A percentile compares a stretch with the other conserved stretches of the same genome.
phyloP scores from a whole-genome alignment of 2,797 vertebrate species.

The Characodon lateralis region DNA sequence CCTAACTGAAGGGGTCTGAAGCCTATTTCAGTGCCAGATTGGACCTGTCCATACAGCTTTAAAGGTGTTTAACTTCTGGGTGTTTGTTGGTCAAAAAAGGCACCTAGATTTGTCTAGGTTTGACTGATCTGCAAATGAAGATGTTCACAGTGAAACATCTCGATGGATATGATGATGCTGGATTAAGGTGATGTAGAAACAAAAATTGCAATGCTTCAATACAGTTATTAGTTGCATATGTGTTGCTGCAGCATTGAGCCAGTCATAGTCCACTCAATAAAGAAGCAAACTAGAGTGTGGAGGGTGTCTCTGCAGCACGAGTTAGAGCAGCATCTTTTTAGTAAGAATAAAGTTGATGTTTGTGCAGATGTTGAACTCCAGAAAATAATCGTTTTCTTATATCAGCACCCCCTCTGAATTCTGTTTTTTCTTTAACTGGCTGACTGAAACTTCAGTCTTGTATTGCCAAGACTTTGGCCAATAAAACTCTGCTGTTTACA shows the following conservation, averaged over 20 bases:
- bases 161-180: not conserved
- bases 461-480: not conserved
- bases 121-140: not conserved
- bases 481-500: not conserved
- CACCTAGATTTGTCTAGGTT: not conserved
- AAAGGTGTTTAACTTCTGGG: not conserved
- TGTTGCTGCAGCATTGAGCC: not conserved
- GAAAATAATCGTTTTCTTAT: too few species aligned
- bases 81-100: not conserved
- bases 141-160: not conserved
- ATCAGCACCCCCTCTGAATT: not conserved
- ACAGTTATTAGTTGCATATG: not conserved
- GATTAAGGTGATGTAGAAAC: not conserved
- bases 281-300: not conserved
- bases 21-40: not conserved
- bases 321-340: not conserved
- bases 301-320: not conserved
- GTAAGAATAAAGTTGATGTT: not conserved
- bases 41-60: not conserved
- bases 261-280: not conserved
- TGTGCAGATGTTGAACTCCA: not conserved
- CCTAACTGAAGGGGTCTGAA: not conserved
- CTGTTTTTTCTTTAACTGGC: not conserved
- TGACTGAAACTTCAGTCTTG: not conserved
- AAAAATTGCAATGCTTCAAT: not conserved